Evolutionary conservation across 2,797 vertebrate genomes (phyloP), one percentile per base, ranked within the genome.

Genomic region (Crocidura indochinensis): DNA sequence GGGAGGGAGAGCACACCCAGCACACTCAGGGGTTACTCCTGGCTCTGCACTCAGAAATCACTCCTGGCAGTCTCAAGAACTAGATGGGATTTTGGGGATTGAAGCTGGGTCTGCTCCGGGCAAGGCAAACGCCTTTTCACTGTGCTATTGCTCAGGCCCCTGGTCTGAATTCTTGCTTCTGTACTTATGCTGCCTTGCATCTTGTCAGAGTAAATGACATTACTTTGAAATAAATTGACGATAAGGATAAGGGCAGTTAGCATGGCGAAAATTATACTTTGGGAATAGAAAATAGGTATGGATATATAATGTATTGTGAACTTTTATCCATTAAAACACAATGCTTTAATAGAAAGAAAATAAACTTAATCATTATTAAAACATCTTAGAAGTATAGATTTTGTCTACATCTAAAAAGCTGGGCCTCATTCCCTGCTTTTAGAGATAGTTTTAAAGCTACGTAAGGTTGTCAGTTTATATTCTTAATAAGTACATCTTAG

Each of bases 231-330:
- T 76, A 67, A 91, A 76, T 6, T 69, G 64, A 22, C 71, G 88
- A 12, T 38, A 76, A 51, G 47, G 12, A 6, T 27, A 12, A 3
- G 56, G n/a, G 76, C 78, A 68, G 68, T 85, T 71, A 46, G 47
- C 38, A 85, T 87, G 65, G 65, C 17, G 69, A 84, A 90, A 26
- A 76, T 46, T 85, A 79, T 94, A 29, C 72, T 91, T 94, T 91
- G 68, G 49, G 82, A 82, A 68, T 26, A 79, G 86, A 73, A 88
- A 92, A 47, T 49, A 84, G 71, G 31, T 47, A 17, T 12, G 81
- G 67, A 62, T 44, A 77, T 38, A 20, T 31, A 68, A 65, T 31
- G 9, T 93, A 68, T 90, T 71, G 65, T 88, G 67, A 7, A 62
- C 46, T 17, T 77, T 86, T 71, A 38, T 38, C 49, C 24, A 84